Conservation (phyloP, 2,888 invertebrate genomes). For the Chymomyza procnemis region DNA sequence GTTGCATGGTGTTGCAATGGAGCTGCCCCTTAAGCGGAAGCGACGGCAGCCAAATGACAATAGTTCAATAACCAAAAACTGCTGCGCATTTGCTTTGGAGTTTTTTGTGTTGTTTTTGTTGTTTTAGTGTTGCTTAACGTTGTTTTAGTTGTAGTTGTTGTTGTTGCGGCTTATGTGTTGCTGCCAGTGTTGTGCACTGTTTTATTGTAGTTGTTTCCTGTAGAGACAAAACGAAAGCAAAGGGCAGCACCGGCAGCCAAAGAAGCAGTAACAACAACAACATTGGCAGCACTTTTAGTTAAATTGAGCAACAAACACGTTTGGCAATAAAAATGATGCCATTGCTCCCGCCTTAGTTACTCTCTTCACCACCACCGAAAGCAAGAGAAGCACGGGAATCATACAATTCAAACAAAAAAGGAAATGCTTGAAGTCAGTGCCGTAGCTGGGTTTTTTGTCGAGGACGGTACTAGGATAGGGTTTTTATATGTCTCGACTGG, state of each 20-base stretch:
- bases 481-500: too few species aligned
- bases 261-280: constrained; percentile 7
- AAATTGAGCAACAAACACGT: constrained; percentile 75
- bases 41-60: constrained; percentile 50
- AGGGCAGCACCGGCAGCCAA: background rate
- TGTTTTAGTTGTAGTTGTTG: background rate
- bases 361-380: too few species aligned
- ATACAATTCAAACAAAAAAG: background rate
- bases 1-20: background rate
- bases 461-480: too few species aligned
- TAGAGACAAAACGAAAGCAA: background rate
- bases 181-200: background rate
- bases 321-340: constrained; percentile 72
- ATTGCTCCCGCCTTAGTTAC: background rate
- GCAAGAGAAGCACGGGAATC: background rate
- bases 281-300: constrained; percentile 66
- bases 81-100: constrained; percentile 28
- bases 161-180: background rate
- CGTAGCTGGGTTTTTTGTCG: too few species aligned
- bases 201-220: background rate
- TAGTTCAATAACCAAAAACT: constrained; percentile 55
- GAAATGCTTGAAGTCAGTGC: background rate
- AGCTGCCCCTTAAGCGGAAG: background rate
- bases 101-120: constrained; percentile 1
- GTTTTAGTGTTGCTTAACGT: background rate